These are phyloP conservation scores for Esox masquinongy DNA, from an alignment of 2,797 vertebrate genomes.

Conservation along the genomic window DNA sequence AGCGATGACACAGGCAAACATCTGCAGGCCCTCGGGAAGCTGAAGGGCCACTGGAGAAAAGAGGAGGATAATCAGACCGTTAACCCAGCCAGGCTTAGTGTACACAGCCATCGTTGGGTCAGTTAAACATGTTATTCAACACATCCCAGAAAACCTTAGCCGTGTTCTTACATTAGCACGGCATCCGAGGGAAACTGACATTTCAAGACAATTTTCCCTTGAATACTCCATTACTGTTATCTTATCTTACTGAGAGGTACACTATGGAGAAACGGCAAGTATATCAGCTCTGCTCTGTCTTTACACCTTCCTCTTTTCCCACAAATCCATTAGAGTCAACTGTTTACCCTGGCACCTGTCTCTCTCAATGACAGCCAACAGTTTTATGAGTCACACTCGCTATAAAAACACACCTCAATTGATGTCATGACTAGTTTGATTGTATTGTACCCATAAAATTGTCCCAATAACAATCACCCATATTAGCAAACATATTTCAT, in stretches of 20 bases:
- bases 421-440: too few relatives aligned
- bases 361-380: conserved; percentile 36
- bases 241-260: conserved; percentile 54
- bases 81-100: conserved; percentile 15
- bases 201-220: conserved; percentile 51
- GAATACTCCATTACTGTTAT: conserved; percentile 35
- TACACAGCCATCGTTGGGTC: background rate
- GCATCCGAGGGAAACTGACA: conserved; percentile 49
- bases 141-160: conserved; percentile 27
- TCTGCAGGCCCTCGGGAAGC: conserved; percentile 96
- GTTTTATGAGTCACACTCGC: conserved; percentile 22
- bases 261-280: conserved; percentile 50
- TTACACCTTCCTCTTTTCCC: conserved; percentile 39
- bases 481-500: too few relatives aligned
- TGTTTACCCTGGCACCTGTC: conserved; percentile 30
- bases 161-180: conserved; percentile 32
- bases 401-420: background rate
- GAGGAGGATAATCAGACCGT: conserved; percentile 18
- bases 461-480: too few relatives aligned
- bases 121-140: conserved; percentile 35
- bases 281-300: conserved; percentile 43
- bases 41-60: conserved; percentile 89
- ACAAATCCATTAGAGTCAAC: conserved; percentile 39
- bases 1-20: conserved; percentile 93
- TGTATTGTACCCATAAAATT: too few relatives aligned